These are phyloP conservation scores for Hemibagrus guttatus DNA, from an alignment of 2,797 vertebrate genomes.

Conservation along the genomic window DNA sequence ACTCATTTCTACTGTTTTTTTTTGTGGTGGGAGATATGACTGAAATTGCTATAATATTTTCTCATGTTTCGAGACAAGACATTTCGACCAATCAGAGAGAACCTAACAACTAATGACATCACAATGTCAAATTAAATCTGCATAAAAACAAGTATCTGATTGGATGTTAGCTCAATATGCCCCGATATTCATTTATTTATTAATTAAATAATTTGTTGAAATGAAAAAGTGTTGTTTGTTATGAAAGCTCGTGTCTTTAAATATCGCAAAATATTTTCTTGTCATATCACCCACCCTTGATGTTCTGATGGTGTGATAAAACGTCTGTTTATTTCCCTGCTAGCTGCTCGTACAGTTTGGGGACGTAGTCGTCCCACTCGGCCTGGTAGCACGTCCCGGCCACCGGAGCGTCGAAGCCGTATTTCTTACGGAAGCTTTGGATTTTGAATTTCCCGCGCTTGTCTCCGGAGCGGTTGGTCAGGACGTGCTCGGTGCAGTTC, in stretches of 20 bases:
- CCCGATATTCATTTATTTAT: background rate
- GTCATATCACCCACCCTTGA: background rate
- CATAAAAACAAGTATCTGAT: background rate
- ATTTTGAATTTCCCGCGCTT: slow-evolving; percentile 87
- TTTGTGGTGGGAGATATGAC: background rate
- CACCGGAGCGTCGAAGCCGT: slow-evolving; percentile 78
- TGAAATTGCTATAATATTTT: background rate
- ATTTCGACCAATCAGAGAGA: background rate
- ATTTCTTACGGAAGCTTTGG: slow-evolving; percentile 86
- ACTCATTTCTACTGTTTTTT: background rate
- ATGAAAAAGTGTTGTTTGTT: background rate
- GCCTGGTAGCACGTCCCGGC: slow-evolving; percentile 95
- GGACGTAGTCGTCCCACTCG: slow-evolving; percentile 94
- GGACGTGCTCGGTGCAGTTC: slow-evolving; percentile 80
- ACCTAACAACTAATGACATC: background rate
- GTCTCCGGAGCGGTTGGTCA: slow-evolving; percentile 86
- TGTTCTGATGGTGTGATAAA: background rate
- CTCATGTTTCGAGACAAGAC: too few relatives aligned
- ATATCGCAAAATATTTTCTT: background rate
- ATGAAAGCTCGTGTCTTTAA: background rate
- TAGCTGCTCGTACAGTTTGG: slow-evolving; percentile 92
- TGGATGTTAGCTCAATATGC: background rate
- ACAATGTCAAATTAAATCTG: background rate
- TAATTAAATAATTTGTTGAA: background rate
- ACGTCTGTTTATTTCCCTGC: slow-evolving; percentile 78